Conservation (phyloP, 2,888 invertebrate genomes). For the Listrodromus nycthemerus region DNA sequence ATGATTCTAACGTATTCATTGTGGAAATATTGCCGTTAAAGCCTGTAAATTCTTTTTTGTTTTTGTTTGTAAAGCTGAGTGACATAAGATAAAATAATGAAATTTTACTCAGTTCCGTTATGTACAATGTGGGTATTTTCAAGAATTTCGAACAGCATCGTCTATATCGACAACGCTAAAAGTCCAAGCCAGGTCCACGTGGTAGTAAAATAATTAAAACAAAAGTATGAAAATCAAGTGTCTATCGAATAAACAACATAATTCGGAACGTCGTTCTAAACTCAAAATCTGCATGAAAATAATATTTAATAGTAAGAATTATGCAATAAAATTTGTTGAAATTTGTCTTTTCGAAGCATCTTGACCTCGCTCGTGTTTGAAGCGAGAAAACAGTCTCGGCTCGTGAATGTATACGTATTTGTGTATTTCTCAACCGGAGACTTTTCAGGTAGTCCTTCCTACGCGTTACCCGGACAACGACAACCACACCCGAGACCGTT, state of each 20-base stretch:
- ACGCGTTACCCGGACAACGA: conserved; percentile 80
- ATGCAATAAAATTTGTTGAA: background rate
- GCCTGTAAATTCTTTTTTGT: too few relatives aligned
- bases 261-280: background rate
- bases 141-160: too few relatives aligned
- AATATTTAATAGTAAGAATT: background rate
- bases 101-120: too few relatives aligned
- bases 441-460: conserved; percentile 80
- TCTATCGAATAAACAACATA: background rate
- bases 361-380: background rate
- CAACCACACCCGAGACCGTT: conserved; percentile 78
- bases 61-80: too few relatives aligned
- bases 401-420: background rate
- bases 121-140: too few relatives aligned
- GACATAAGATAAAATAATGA: too few relatives aligned
- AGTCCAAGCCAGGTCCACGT: too few relatives aligned
- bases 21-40: too few relatives aligned
- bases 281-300: background rate
- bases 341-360: background rate
- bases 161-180: too few relatives aligned
- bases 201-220: too few relatives aligned
- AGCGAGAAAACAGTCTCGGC: background rate
- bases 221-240: background rate
- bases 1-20: too few relatives aligned
- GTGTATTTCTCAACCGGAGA: conserved; percentile 24